Percentiles rank a stretch among this genome's conserved stretches.
Evolutionary conservation across 2,888 invertebrate species (phyloP).

Genomic region (Leucozona laternaria): DNA sequence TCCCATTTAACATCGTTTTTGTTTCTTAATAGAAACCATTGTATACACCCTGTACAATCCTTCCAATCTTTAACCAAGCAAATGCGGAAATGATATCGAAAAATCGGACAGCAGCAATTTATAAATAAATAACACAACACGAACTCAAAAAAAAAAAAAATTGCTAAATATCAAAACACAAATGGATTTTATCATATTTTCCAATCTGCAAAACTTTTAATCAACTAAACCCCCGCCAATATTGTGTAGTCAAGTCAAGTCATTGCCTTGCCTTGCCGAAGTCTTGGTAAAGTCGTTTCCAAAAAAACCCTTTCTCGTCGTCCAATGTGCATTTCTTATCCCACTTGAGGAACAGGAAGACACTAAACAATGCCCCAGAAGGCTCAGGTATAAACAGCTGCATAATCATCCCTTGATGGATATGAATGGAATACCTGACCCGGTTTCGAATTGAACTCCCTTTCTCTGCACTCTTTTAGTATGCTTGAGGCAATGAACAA

Average conservation of each 20-base stretch:
- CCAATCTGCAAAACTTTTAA: slow-evolving; percentile 58
- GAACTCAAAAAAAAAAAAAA: neutral
- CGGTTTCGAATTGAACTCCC: slow-evolving; percentile 37
- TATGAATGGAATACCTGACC: slow-evolving; percentile 63
- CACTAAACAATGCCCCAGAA: slow-evolving; percentile 47
- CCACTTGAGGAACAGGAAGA: slow-evolving; percentile 67
- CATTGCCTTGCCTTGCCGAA: neutral
- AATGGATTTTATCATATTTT: slow-evolving; percentile 46
- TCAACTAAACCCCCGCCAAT: slow-evolving; percentile 35
- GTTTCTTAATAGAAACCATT: neutral
- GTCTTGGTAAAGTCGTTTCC: neutral
- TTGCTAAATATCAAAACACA: slow-evolving; percentile 28
- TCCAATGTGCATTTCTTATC: slow-evolving; percentile 47
- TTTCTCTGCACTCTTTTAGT: slow-evolving; percentile 1
- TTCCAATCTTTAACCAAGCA: slow-evolving; percentile 8
- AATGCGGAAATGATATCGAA: slow-evolving; percentile 31
- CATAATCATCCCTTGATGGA: slow-evolving; percentile 62
- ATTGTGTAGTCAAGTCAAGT: neutral
- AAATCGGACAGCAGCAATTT: slow-evolving; percentile 16
- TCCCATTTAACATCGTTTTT: neutral
- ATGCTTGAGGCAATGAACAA: neutral
- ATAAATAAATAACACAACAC: neutral
- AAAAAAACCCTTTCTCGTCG: slow-evolving; percentile 18
- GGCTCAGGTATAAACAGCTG: slow-evolving; percentile 66
- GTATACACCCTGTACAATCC: neutral